A percentile compares a stretch with the other conserved stretches of the same genome.
Conservation (phyloP, 2,888 invertebrate genomes). For the Cremastinae sp. region DNA sequence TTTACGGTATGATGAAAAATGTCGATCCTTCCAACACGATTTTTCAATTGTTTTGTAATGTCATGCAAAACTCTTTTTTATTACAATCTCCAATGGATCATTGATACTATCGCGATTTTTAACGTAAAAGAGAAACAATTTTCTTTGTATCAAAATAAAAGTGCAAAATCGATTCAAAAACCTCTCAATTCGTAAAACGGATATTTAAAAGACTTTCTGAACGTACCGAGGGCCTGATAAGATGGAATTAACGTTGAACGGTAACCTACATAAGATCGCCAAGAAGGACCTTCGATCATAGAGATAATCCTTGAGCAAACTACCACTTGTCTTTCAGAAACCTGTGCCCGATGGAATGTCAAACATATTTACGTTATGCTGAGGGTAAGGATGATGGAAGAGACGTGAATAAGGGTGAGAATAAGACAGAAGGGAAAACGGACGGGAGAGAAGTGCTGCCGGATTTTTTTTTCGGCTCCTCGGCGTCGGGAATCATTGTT, state of each 20-base stretch:
- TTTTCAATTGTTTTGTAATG: too few relatives aligned
- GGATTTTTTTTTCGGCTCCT: constrained; percentile 61
- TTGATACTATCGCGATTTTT: neutral
- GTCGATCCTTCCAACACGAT: too few relatives aligned
- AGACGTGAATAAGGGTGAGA: constrained; percentile 35
- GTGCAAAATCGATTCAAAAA: too few relatives aligned
- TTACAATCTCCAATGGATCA: too few relatives aligned
- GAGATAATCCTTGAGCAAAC: constrained; percentile 46
- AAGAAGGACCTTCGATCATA: constrained; percentile 22
- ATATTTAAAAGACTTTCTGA: too few relatives aligned
- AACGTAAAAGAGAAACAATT: constrained; percentile 21
- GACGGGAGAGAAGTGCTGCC: constrained; percentile 50
- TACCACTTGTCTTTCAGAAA: constrained; percentile 50
- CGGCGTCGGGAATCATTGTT: constrained; percentile 71
- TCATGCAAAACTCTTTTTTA: too few relatives aligned
- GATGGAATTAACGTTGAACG: neutral
- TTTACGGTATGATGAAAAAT: too few relatives aligned
- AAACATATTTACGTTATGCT: constrained; percentile 68
- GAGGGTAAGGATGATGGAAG: constrained; percentile 36
- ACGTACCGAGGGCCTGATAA: too few relatives aligned
- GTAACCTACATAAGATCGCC: constrained; percentile 1
- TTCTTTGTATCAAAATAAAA: too few relatives aligned
- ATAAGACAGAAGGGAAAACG: constrained; percentile 13
- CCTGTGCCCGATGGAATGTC: constrained; percentile 60
- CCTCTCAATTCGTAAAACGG: too few relatives aligned